Base-by-base conservation (phyloP, 2,113 vertebrate species). In the Erpornis zantholeuca region DNA sequence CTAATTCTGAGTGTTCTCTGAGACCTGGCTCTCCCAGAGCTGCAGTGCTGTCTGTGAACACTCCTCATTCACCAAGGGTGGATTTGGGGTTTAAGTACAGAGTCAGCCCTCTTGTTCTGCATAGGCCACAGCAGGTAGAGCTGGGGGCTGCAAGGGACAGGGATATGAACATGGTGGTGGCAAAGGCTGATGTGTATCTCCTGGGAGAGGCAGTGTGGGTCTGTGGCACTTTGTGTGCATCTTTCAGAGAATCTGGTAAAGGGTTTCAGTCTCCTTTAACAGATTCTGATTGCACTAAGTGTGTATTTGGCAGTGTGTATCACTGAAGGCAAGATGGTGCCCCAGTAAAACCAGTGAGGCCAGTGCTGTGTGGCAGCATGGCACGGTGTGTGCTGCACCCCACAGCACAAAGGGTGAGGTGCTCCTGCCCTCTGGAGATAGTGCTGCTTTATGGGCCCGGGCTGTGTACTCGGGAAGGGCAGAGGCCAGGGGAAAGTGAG, bases 21-120 rank as follows among this genome's bases (percentile, higher is more conserved):
- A 71, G n/a, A 18, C 1, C 1, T 16, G 25, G 61, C n/a, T 60
- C 60, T 85, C 47, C 36, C 60, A 69, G 4, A 31, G 25, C 44
- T 71, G 50, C 59, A 35, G 28, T 29, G 64, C 40, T 33, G 3
- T 21, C 77, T 65, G 11, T 33, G 73, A 81, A 23, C 36, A 47
- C 16, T 50, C 38, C 18, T 20, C 0, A 0, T 13, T 45, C 44
- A n/a, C 25, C 38, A n/a, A 3, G 23, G 20, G 11, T 1, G 29
- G 60, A 78, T 35, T 63, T 56, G 35, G 29, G 60, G 24, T 81
- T 49, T 36, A 23, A 29, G 40, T 4, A 25, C 78, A 69, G 53
- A 76, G 45, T 23, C 66, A 86, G 60, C 47, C 20, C 33, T 63
- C 64, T 36, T 75, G 49, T 38, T 84, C 64, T 78, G 69, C 54